A percentile compares a stretch with the other conserved stretches of the same genome.
Conservation (phyloP, 2,888 invertebrate genomes). For the Epirrhoe tristata region DNA sequence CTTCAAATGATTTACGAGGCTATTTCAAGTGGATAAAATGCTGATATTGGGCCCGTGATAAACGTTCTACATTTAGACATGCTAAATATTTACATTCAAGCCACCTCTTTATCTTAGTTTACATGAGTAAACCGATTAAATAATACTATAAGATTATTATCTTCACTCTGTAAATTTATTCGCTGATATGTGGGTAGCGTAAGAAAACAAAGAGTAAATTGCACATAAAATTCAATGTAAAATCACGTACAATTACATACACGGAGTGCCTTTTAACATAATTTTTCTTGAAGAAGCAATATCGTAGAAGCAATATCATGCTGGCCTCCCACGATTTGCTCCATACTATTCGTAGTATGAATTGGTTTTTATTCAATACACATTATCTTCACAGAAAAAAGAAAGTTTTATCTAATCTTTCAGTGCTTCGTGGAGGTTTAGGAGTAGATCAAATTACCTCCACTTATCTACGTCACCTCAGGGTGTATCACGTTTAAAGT, state of each 20-base stretch:
- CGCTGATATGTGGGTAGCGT: conserved; percentile 51
- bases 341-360: conserved; percentile 49
- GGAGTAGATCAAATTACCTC: conserved; percentile 27
- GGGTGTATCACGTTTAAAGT: conserved; percentile 28
- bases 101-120: conserved; percentile 43
- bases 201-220: conserved; percentile 66
- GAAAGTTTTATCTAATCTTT: conserved; percentile 26
- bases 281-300: conserved; percentile 57
- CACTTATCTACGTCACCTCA: conserved; percentile 23
- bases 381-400: conserved; percentile 44
- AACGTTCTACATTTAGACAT: conserved; percentile 54
- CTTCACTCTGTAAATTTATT: conserved; percentile 50
- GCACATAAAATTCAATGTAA: conserved; percentile 76
- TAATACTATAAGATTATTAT: conserved; percentile 54
- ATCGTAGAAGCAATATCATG: conserved; percentile 54
- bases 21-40: conserved; percentile 52
- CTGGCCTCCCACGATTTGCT: conserved; percentile 61
- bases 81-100: conserved; percentile 41
- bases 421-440: conserved; percentile 21
- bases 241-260: conserved; percentile 67
- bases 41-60: conserved; percentile 53
- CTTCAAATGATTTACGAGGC: conserved; percentile 50
- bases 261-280: conserved; percentile 66
- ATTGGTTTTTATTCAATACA: conserved; percentile 51
- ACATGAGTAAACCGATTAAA: conserved; percentile 46